phyloP scores from a whole-genome alignment of 2,113 vertebrate genomes.

The Parotia lawesii region DNA sequence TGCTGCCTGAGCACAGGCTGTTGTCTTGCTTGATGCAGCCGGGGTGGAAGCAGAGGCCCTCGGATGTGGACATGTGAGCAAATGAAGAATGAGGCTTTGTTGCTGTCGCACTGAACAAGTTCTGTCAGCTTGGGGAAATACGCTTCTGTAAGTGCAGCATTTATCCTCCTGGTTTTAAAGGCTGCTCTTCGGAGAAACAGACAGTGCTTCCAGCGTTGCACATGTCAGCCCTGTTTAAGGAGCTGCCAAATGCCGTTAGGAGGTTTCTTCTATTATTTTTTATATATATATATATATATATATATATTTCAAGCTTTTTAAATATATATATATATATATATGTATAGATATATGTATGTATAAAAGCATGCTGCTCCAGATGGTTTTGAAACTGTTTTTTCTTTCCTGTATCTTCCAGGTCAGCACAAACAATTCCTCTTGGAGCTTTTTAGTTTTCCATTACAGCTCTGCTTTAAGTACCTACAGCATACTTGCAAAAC shows the following conservation, averaged over 20 bases:
- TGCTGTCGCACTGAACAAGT: background rate
- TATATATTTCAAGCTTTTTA: background rate
- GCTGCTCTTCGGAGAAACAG: background rate
- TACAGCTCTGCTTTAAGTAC: background rate
- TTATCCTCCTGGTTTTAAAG: background rate
- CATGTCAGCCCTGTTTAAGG: background rate
- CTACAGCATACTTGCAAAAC: background rate
- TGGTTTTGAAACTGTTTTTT: background rate
- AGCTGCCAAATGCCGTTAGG: background rate
- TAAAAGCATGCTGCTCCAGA: background rate
- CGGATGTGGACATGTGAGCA: background rate
- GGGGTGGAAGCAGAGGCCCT: background rate
- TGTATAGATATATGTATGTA: background rate
- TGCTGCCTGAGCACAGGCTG: background rate
- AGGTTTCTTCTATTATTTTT: background rate
- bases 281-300: background rate
- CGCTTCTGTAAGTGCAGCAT: background rate
- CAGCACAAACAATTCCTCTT: background rate
- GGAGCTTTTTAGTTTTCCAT: background rate
- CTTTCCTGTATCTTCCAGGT: background rate
- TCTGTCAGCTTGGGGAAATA: background rate
- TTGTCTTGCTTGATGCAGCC: background rate
- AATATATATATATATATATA: background rate
- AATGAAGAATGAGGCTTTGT: constrained; percentile 13
- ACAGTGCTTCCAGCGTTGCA: background rate